Base-by-base conservation (phyloP, 2,888 invertebrate species). In the Perizoma flavofasciatum region DNA sequence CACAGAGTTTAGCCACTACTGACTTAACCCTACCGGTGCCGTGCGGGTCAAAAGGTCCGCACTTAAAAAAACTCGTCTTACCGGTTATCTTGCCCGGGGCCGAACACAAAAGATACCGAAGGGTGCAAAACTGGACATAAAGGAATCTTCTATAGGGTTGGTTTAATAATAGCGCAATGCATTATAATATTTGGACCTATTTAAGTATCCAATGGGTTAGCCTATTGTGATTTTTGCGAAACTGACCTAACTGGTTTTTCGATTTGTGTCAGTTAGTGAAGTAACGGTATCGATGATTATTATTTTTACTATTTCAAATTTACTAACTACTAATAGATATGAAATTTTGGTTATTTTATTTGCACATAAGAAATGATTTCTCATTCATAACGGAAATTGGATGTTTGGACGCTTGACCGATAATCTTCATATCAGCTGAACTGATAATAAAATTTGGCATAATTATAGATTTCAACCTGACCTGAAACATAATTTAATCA, bases 121-220 rank as follows among this genome's bases (percentile, higher is more conserved):
- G 90, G 90, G 90, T 87, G 81, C 82, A 65, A 80, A 62, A 86
- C 85, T 87, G 91, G 90, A 89, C 91, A 89, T 84, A 88, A 90
- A 82, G 77, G 88, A 83, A 78, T 81, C 75, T 75, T 81, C 79
- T 76, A 78, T 78, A 78, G 78, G 75, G 73, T 72, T 71, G 76
- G 71, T 10, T 22, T 79, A 82, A 84, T 86, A 89, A 89, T 89
- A 87, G 77, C 77, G 79, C 74, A 81, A 78, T 79, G 75, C 81
- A 89, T 89, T 90, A 88, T 90, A 86, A 89, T 90, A 83, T 90
- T 90, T 90, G 90, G 91, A 90, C 90, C 90, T 90, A 91, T 91
- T 92, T 92, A 88, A 91, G 89, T 92, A 91, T 88, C 91, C 89
- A 87, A 77, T 85, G 88, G 86, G 85, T 82, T 49, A 63, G 72